A percentile compares a stretch with the other conserved stretches of the same genome.
Conservation (phyloP, 2,888 invertebrate genomes). For the Lymantria dispar region DNA sequence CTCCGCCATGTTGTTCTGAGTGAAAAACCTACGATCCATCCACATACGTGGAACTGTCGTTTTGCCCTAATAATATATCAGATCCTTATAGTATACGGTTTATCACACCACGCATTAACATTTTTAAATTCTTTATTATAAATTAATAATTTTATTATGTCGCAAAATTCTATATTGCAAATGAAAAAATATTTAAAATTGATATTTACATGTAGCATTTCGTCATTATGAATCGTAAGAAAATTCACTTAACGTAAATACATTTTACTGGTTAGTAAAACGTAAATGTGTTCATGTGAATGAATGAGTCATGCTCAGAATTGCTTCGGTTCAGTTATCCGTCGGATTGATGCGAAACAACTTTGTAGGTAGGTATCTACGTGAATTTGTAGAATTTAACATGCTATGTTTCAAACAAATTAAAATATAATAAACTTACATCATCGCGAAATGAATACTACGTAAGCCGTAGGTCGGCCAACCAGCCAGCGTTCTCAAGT, state of each 20-base stretch:
- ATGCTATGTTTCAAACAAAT: too few relatives aligned
- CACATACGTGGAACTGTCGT: conserved; percentile 61
- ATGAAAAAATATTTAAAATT: too few relatives aligned
- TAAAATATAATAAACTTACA: too few relatives aligned
- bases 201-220: neutral
- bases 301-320: conserved; percentile 72
- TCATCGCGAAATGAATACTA: too few relatives aligned
- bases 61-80: conserved; percentile 29
- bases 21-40: conserved; percentile 78
- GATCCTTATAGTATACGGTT: conserved; percentile 6
- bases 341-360: conserved; percentile 46
- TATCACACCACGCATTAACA: too few relatives aligned
- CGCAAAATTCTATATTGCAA: too few relatives aligned
- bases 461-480: too few relatives aligned
- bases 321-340: conserved; percentile 66
- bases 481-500: too few relatives aligned
- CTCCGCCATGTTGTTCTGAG: conserved; percentile 81
- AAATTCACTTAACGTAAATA: conserved; percentile 43
- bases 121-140: too few relatives aligned
- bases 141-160: too few relatives aligned
- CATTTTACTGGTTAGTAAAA: conserved; percentile 42
- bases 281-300: conserved; percentile 66
- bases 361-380: neutral
- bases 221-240: conserved; percentile 17
- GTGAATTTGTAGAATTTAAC: too few relatives aligned